Evolutionary conservation across 2,797 vertebrate genomes (phyloP).

Genomic region (Neoniphon sammara): DNA sequence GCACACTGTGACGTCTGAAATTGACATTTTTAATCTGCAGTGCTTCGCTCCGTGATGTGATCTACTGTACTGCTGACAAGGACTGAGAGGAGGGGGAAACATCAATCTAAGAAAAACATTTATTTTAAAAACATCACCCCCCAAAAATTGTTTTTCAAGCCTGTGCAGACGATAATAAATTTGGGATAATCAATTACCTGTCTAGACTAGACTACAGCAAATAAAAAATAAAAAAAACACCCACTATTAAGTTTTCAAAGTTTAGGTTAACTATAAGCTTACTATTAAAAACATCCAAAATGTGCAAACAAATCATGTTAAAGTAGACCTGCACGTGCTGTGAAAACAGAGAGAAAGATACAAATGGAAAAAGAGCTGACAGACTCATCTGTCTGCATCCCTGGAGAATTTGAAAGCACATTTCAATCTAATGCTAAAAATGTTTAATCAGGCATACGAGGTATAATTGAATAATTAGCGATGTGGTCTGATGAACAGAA

Average conservation of each 20-base stretch:
- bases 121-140: conserved; percentile 10
- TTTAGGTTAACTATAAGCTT: no score
- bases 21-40: conserved; percentile 80
- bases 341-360: no score
- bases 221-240: no score
- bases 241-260: no score
- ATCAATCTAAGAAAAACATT: conserved; percentile 54
- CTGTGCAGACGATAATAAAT: conserved; percentile 18
- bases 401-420: conserved; percentile 37
- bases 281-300: no score
- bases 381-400: conserved; percentile 21
- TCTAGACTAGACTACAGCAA: neutral
- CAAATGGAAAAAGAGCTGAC: no score
- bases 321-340: no score
- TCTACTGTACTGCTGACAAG: conserved; percentile 61
- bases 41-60: conserved; percentile 64
- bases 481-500: conserved; percentile 36
- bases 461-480: conserved; percentile 59
- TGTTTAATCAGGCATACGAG: conserved; percentile 57
- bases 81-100: conserved; percentile 31
- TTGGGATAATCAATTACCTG: conserved; percentile 10
- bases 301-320: no score
- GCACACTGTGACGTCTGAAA: conserved; percentile 68
- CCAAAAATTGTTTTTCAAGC: conserved; percentile 14
- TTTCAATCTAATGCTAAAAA: conserved; percentile 38